Base-by-base conservation (phyloP, 2,797 vertebrate genomes). In the Garrulus glandarius region DNA sequence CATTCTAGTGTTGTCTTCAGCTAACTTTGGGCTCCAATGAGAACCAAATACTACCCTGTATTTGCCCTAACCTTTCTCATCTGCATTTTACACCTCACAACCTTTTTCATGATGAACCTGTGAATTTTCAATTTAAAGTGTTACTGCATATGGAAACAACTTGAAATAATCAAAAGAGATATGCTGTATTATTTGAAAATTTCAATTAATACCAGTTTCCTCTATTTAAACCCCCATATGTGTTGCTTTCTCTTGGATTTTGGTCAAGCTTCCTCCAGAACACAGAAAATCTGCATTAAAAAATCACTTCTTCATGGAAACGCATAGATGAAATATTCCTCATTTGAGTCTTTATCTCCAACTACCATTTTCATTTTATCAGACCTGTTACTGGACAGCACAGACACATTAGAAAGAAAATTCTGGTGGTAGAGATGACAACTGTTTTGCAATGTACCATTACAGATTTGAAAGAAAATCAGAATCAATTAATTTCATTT, bases 401-500 rank as follows among this genome's bases (percentile, higher is more conserved):
- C 11, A 84, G 56, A 70, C 18, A 49, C 10, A 61, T 71, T n/a
- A 53, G 21, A 39, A 91, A 94, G 15, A 68, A 85, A 88, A 83
- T 56, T 80, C 53, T 72, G 34, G 63, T 3, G 0, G 44, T 18
- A 70, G 14, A 69, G 43, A 43, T 82, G 39, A 86, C 50, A 90
- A 74, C 30, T 81, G 29, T 78, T 85, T 84, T 80, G 29, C 47
- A 74, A 49, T 24, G 8, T 32, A 75, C 24, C 24, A 47, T 83
- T 85, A 57, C 34, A 77, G 69, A 71, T 70, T 59, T 80, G 80
- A 88, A 89, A 85, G 57, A 92, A 69, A 94, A 89, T 87, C 84
- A 89, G 56, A 83, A 85, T 56, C 44, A 64, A 96, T 92, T 91
- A 92, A 86, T 91, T 89, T 92, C 55, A 88, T 92, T 96, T 92